Evolutionary conservation across 1,140 invertebrate species (phyloP).

Genomic region (Melitaea cinxia): DNA sequence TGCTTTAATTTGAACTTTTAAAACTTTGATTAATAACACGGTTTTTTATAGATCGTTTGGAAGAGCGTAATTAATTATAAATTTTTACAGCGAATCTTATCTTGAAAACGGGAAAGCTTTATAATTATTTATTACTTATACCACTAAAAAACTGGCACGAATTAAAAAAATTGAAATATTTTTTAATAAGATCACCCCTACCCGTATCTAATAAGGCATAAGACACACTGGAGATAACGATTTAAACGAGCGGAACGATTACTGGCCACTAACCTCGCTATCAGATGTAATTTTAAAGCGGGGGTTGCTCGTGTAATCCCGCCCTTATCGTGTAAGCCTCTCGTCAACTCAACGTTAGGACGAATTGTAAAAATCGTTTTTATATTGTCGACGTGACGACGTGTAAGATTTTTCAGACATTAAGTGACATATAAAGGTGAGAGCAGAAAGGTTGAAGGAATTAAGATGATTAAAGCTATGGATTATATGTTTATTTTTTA

Average conservation of each 20-base stretch:
- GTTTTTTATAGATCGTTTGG: background rate
- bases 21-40: constrained; percentile 29
- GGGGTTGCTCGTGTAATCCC: constrained; percentile 49
- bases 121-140: background rate
- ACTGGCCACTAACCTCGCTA: constrained; percentile 32
- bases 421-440: background rate
- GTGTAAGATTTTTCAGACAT: background rate
- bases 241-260: constrained; percentile 26
- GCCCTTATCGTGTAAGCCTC: constrained; percentile 56
- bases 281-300: constrained; percentile 54
- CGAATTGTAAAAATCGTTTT: constrained; percentile 20
- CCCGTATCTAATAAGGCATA: constrained; percentile 26
- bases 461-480: background rate
- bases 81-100: background rate
- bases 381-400: constrained; percentile 7
- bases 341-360: constrained; percentile 52
- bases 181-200: constrained; percentile 6
- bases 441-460: background rate
- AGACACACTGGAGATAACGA: constrained; percentile 27
- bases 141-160: background rate
- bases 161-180: background rate
- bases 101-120: background rate
- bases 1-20: constrained; percentile 26
- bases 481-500: too few species aligned
- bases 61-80: background rate